Evolutionary conservation across 2,113 vertebrate species (phyloP).

Genomic region (Scomber colias): DNA sequence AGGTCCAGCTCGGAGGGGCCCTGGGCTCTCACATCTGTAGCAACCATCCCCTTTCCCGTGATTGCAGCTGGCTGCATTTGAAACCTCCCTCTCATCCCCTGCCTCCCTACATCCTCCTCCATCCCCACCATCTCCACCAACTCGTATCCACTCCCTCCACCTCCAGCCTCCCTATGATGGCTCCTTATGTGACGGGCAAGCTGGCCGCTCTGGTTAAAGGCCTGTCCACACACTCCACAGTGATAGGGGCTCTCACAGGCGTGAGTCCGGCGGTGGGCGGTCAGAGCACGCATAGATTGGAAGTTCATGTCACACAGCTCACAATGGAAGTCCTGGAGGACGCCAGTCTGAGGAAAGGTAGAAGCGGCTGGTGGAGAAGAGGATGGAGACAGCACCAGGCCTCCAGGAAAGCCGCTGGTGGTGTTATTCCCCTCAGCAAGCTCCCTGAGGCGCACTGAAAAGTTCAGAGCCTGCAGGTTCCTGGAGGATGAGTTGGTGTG

Average conservation of each 20-base stretch:
- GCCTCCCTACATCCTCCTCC: constrained; percentile 84
- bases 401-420: constrained; percentile 32
- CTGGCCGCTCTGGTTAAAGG: constrained; percentile 85
- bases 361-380: constrained; percentile 79
- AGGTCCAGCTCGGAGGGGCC: constrained; percentile 66
- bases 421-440: constrained; percentile 77
- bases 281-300: constrained; percentile 80
- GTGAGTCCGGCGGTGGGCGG: constrained; percentile 84
- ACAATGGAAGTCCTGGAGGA: constrained; percentile 73
- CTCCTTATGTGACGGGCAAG: constrained; percentile 86
- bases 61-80: constrained; percentile 87
- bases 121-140: constrained; percentile 74
- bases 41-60: constrained; percentile 84
- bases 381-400: constrained; percentile 72
- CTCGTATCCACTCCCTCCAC: constrained; percentile 84
- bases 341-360: constrained; percentile 71
- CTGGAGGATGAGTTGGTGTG: constrained; percentile 54
- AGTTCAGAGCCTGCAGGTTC: constrained; percentile 91
- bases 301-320: constrained; percentile 84
- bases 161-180: constrained; percentile 70
- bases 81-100: constrained; percentile 75
- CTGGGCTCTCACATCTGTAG: constrained; percentile 71
- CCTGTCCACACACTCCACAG: constrained; percentile 84
- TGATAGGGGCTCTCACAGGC: constrained; percentile 84
- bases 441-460: constrained; percentile 83